Conservation (phyloP, 1,140 invertebrate genomes). For the Drosophila novamexicana region DNA sequence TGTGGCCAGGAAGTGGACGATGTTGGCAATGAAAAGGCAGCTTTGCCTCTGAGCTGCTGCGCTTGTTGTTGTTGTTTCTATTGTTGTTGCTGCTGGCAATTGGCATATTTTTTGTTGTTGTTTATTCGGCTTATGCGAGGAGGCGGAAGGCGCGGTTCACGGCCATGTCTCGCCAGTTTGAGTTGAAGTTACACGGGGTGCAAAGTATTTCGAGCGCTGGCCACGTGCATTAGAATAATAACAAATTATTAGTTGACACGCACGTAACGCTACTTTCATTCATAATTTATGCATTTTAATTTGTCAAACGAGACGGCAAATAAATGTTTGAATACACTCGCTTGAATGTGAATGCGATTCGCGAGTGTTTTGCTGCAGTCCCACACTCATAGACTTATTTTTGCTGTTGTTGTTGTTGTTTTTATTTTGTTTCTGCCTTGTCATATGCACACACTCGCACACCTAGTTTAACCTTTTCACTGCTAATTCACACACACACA, state of each 20-base stretch:
- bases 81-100: conserved; percentile 40
- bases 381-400: conserved; percentile 17
- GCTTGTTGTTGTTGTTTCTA: conserved; percentile 6
- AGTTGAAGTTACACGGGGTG: conserved; percentile 35
- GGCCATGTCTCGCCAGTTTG: conserved; percentile 38
- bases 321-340: conserved; percentile 23
- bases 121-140: conserved; percentile 7
- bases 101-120: conserved; percentile 33
- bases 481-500: conserved; percentile 29
- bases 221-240: conserved; percentile 81
- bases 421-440: conserved; percentile 24
- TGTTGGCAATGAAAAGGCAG: conserved; percentile 57
- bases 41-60: conserved; percentile 32
- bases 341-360: conserved; percentile 13
- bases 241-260: conserved; percentile 82
- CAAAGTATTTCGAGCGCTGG: conserved; percentile 41
- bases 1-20: conserved; percentile 47
- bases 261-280: conserved; percentile 82
- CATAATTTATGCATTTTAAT: conserved; percentile 84
- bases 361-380: conserved; percentile 20
- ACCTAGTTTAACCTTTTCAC: conserved; percentile 66
- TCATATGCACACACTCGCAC: conserved; percentile 38
- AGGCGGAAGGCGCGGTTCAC: not conserved
- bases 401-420: conserved; percentile 23
- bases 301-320: conserved; percentile 61